A percentile compares a stretch with the other conserved stretches of the same genome.
Evolutionary conservation across 2,113 vertebrate genomes (phyloP).

Genomic region (Salminus brasiliensis): DNA sequence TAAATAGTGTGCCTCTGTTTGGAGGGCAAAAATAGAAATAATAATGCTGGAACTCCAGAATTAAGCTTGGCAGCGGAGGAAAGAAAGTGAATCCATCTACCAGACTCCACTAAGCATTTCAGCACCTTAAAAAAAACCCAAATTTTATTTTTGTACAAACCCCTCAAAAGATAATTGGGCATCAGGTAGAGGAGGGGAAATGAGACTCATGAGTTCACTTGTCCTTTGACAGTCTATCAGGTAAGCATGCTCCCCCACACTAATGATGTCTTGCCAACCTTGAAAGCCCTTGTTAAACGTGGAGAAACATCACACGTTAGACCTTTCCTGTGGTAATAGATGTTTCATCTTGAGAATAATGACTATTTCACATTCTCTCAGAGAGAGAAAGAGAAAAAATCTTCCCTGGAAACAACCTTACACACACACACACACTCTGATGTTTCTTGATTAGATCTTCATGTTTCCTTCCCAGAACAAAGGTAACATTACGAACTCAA

Average conservation of each 20-base stretch:
- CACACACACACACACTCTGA: not conserved
- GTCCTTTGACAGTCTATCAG: slow-evolving; percentile 49
- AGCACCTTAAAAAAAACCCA: slow-evolving; percentile 16
- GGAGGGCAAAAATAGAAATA: slow-evolving; percentile 46
- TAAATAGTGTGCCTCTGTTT: slow-evolving; percentile 52
- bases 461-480: slow-evolving; percentile 36
- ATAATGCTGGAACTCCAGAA: slow-evolving; percentile 27
- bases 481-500: slow-evolving; percentile 18
- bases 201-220: slow-evolving; percentile 36
- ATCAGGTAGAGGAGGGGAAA: slow-evolving; percentile 29
- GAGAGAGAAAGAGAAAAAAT: slow-evolving; percentile 24
- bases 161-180: slow-evolving; percentile 37
- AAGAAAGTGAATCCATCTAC: not conserved
- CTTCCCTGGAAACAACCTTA: slow-evolving; percentile 13
- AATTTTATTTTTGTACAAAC: slow-evolving; percentile 7
- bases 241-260: slow-evolving; percentile 23
- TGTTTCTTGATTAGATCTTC: slow-evolving; percentile 19
- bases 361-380: slow-evolving; percentile 38
- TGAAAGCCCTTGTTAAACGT: slow-evolving; percentile 28
- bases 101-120: not conserved
- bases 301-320: slow-evolving; percentile 34
- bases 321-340: slow-evolving; percentile 25
- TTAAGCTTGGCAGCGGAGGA: slow-evolving; percentile 21
- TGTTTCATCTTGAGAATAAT: slow-evolving; percentile 21
- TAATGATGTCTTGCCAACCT: slow-evolving; percentile 43